Evolutionary conservation across 2,113 vertebrate genomes (phyloP).

Genomic region (Odobenus rosmarus): DNA sequence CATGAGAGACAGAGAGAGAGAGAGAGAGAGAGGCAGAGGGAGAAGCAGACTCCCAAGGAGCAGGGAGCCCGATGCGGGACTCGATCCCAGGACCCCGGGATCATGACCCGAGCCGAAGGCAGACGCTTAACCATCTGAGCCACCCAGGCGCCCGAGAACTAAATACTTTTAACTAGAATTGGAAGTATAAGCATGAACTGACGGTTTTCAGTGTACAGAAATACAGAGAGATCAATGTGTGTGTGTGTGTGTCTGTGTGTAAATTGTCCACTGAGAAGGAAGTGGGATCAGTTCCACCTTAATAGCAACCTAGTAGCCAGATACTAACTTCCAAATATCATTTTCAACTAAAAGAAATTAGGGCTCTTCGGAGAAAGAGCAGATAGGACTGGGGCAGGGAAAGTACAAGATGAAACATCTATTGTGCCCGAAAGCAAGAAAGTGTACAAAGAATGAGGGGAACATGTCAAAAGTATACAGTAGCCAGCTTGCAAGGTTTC

Average conservation of each 20-base stretch:
- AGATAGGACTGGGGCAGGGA: not conserved
- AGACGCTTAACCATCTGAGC: too few relatives aligned
- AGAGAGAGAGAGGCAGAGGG: too few relatives aligned
- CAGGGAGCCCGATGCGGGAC: too few relatives aligned
- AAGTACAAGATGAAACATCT: not conserved
- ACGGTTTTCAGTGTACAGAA: not conserved
- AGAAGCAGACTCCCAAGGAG: too few relatives aligned
- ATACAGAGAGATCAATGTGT: not conserved
- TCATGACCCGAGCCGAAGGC: too few relatives aligned
- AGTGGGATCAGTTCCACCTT: not conserved
- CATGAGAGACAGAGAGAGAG: too few relatives aligned
- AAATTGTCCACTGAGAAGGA: not conserved
- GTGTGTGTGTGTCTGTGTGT: not conserved
- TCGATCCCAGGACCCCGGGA: too few relatives aligned
- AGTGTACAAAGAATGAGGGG: not conserved
- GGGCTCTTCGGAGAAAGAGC: not conserved
- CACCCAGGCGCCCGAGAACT: not conserved
- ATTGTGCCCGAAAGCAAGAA: not conserved
- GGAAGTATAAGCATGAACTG: not conserved
- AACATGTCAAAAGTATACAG: not conserved
- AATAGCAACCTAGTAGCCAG: not conserved
- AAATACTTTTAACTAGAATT: not conserved
- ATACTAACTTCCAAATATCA: not conserved
- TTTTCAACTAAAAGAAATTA: not conserved
- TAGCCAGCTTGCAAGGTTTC: not conserved